Base-by-base conservation (phyloP, 1,140 invertebrate genomes). In the Neodiprion fabricii region DNA sequence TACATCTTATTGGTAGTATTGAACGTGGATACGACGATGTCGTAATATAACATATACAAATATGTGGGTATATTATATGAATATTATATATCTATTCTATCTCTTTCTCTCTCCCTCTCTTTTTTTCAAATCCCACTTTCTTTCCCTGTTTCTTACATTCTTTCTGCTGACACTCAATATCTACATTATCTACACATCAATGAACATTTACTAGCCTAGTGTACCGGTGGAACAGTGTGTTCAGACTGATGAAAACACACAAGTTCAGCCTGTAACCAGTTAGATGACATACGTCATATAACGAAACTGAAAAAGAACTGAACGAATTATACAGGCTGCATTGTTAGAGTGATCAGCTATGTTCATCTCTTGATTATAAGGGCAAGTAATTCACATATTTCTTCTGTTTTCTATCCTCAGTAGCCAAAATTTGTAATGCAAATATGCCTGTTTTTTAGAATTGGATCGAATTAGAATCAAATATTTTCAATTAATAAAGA, bases 101-200 rank as follows among this genome's bases (percentile, higher is more conserved):
- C 53, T 61, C 53, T 61, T 61, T 61, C 53, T 9, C n/a, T 61
- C 53, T 61, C 53, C n/a, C 53, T 61, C 53, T 17, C 4, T 61
- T 14, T 61, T 61, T 61, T 61, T 61, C 53, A 17, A 61, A 12
- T 61, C n/a, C 53, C 53, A 61, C n/a, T 61, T 61, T 17, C n/a
- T 61, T 17, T 61, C 53, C 53, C n/a, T 0, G 9, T 61, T 40
- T 40, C 28, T 40, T 5, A 40, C 28, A 40, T 40, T 40, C 28
- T 5, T 40, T 40, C 28, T 14, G 28, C 28, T 61, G 11, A 85
- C 83, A 85, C 84, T 80, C 76, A 87, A 84, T 88, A 88, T 88
- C 86, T 88, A 88, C 87, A 88, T 82, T 88, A 88, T 87, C 87
- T 88, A 88, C 87, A 88, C 87, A 88, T 87, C 85, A 86, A 88